Conservation (phyloP, 2,113 vertebrate species). For the Pagrus major region DNA sequence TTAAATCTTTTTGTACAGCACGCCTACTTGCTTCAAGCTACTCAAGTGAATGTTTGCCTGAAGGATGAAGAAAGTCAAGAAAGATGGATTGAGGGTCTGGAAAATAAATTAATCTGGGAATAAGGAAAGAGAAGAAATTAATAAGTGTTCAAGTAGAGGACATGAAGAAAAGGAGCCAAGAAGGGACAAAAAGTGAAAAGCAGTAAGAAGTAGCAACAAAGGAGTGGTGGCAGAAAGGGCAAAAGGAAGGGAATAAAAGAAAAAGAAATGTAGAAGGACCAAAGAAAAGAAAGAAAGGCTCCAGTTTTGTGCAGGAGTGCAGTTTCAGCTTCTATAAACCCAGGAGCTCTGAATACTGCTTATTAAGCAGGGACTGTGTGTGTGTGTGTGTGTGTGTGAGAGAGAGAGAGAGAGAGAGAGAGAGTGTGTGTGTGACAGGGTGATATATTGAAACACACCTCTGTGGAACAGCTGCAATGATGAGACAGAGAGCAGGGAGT, state of each 20-base stretch:
- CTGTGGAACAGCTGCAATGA: conserved; percentile 84
- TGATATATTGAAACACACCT: conserved; percentile 85
- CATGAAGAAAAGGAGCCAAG: neutral
- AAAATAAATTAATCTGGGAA: conserved; percentile 3
- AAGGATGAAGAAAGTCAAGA: conserved; percentile 14
- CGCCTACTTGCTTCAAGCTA: neutral
- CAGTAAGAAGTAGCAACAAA: conserved; percentile 29
- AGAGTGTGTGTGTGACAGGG: conserved; percentile 74
- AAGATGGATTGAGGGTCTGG: neutral
- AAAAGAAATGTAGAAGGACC: conserved; percentile 46
- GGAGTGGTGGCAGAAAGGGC: conserved; percentile 20
- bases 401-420: conserved; percentile 58
- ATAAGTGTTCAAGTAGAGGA: conserved; percentile 18
- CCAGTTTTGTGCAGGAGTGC: conserved; percentile 77
- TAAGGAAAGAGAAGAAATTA: conserved; percentile 32
- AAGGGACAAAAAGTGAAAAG: conserved; percentile 6
- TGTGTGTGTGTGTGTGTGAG: conserved; percentile 50
- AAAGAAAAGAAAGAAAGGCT: conserved; percentile 54
- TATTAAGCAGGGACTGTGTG: conserved; percentile 80
- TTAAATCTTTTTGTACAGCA: neutral
- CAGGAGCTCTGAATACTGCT: conserved; percentile 83
- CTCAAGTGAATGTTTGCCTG: neutral
- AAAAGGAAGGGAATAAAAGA: conserved; percentile 29
- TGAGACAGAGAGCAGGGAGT: conserved; percentile 82
- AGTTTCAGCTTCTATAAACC: conserved; percentile 80